Base-by-base conservation (phyloP, 2,888 invertebrate species). In the Apodemia duryi region DNA sequence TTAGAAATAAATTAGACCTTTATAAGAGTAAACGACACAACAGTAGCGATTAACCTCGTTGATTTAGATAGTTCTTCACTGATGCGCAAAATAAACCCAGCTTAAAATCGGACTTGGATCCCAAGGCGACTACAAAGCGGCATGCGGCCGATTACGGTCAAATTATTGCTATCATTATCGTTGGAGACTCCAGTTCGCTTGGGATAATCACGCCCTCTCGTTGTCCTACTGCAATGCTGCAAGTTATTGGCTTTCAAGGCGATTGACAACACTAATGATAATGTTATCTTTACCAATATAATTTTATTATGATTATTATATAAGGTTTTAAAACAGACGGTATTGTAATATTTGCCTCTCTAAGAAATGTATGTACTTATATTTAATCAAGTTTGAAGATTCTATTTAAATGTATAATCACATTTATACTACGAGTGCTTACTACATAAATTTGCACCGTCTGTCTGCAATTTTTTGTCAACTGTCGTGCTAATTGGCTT, bases 131-230 rank as follows among this genome's bases (percentile, higher is more conserved):
- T 83, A 85, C 87, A 86, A 85, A 88, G 81, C 84, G 84, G 81
- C 82, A 78, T 83, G 84, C 79, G 82, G 82, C 81, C 88, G 85
- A 89, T 89, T 91, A 90, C 84, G 85, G 85, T 82, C 87, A 85
- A 91, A 90, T 91, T 91, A 91, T 91, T 84, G 84, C 87, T 79
- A 81, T 86, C 88, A 90, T 91, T 91, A 91, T 81, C 81, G 83
- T 78, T 79, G 77, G 78, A 76, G 76, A 76, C 77, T 78, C 79
- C 68, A 79, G 79, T 76, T 75, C 80, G 78, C 81, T 79, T 74
- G 72, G 73, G 76, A 81, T 82, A 86, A 88, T 89, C 85, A 86
- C 82, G 81, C 74, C 74, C 70, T 73, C 57, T 32, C 57, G 57
- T 73, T 78, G 80, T 78, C 79, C 77, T 78, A 75, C 72, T 76